Evolutionary conservation across 1,140 invertebrate species (phyloP), one percentile per base, ranked within the genome.

Genomic region (Ptiloglossa arizonensis): DNA sequence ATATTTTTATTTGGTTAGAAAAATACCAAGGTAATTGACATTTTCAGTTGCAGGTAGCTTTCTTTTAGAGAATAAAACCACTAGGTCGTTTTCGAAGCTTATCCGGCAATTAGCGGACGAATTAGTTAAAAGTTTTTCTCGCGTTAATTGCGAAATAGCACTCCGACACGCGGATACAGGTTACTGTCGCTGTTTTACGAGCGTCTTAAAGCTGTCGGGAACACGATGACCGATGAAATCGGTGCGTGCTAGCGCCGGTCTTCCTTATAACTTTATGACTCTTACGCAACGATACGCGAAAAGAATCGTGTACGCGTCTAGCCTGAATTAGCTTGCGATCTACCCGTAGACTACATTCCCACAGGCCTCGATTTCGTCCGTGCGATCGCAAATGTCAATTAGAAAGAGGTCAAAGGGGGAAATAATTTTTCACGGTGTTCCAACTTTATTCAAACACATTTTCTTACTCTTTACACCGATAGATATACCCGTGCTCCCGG

Each of bases 171-270:
- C 67, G 68, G 52, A 82, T 60, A 73, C 62, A 78, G 69, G 19
- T n/a, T 44, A 52, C 29, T 17, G 54, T 41, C 57, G 68, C 68
- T 81, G 82, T 85, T 90, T 90, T 89, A 91, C 86, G 89, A 88
- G 68, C 83, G 83, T 70, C 85, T 89, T 89, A 89, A 87, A 85
- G 83, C 77, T 54, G 80, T 83, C 82, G 87, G 79, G 86, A 87
- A 87, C 88, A 90, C 83, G 86, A 80, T 81, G 82, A 84, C 82
- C 86, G 84, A 88, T 90, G 86, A 87, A 88, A 90, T 89, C 88
- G 86, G 75, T 78, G 83, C 86, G 83, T 82, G 80, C 70, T 57
- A 71, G 48, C 60, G 64, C 57, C n/a, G 63, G 72, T 84, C 83
- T 87, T 89, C 86, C 85, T 88, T 88, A 80, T 87, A 81, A 84